Base-by-base conservation (phyloP, 2,113 vertebrate species). In the Prunella himalayana region DNA sequence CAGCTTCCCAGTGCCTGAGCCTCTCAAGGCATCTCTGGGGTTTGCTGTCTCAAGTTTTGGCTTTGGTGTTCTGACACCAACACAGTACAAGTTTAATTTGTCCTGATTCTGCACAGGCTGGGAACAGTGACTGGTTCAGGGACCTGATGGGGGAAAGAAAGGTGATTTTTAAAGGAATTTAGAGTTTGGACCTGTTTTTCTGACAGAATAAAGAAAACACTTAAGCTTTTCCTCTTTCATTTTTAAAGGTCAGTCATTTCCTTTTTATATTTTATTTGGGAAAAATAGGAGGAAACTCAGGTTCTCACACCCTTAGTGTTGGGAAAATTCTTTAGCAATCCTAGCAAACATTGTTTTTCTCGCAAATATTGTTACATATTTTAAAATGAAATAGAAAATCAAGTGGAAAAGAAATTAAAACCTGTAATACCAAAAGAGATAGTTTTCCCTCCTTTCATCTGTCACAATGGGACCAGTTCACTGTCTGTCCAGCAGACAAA, bases 261-360 rank as follows among this genome's bases (percentile, higher is more conserved):
- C 77, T 88, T 90, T 27, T 86, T 78, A 64, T 71, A 81, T 86
- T 95, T 95, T 64, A 81, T 24, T 63, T 61, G 23, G 51, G 84
- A 95, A 92, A 95, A 96, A 93, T 91, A 85, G 66, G 54, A 90
- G 92, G 96, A 95, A 96, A 83, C 68, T 4, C 39, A 90, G 31
- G 91, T 92, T 95, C 94, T 93, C 92, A 97, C 61, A 92, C 82
- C 79, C 85, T 86, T 68, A 73, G 25, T 70, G 68, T 4, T 27
- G 13, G 72, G 65, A 94, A 90, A 96, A 88, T 41, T 45, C 64
- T 64, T 89, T 91, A 87, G 73, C 2, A 14, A 64, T 35, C 28
- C n/a, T 56, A 86, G 56, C 18, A 92, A 90, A 64, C 31, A 41
- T 13, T 69, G 37, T 50, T 96, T 95, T 94, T 75, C 47, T 86